A percentile compares a stretch with the other conserved stretches of the same genome.
These are phyloP conservation scores for Aspidoscelis tigris DNA, from an alignment of 2,113 vertebrate species.

Conservation along the genomic window DNA sequence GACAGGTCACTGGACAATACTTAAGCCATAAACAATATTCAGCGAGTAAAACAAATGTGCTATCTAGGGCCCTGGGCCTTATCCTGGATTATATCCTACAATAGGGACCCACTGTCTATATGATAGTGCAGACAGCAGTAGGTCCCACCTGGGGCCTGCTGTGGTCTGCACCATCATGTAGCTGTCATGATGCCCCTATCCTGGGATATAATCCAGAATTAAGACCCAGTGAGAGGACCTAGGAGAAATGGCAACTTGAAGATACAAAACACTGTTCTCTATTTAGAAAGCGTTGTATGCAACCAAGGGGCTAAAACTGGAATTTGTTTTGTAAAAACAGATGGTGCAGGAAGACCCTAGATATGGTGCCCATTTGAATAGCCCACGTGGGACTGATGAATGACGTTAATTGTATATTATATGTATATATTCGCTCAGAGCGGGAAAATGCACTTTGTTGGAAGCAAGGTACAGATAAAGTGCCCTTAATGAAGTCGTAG, in stretches of 20 bases:
- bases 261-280: background rate
- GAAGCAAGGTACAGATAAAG: background rate
- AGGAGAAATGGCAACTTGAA: background rate
- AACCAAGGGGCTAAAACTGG: background rate
- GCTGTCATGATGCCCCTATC: too few relatives aligned
- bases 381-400: background rate
- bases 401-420: background rate
- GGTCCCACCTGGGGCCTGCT: too few relatives aligned
- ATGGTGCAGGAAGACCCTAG: background rate
- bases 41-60: too few relatives aligned
- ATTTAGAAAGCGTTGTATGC: background rate
- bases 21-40: too few relatives aligned
- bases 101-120: too few relatives aligned
- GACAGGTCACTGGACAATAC: too few relatives aligned
- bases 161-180: too few relatives aligned
- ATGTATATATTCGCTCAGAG: constrained; percentile 19
- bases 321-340: background rate
- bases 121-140: background rate
- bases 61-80: too few relatives aligned
- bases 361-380: constrained; percentile 12
- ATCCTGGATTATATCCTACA: background rate
- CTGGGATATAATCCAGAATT: too few relatives aligned
- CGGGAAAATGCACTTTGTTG: constrained; percentile 43
- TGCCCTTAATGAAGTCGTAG: background rate
- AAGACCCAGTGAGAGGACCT: background rate